These are phyloP conservation scores for Telmatochromis brichardi DNA, from an alignment of 2,113 vertebrate genomes.

Conservation along the genomic window DNA sequence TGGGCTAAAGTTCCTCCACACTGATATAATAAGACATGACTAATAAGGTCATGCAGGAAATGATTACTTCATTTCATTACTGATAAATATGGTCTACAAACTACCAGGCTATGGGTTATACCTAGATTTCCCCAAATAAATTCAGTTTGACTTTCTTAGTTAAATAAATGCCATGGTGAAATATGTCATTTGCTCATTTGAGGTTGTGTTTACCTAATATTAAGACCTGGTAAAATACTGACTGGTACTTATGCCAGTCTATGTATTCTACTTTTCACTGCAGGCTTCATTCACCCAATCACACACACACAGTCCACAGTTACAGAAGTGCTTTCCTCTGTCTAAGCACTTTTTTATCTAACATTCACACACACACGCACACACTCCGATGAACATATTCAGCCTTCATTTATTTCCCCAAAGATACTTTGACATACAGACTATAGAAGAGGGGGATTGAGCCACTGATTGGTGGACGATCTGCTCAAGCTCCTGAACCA, in stretches of 20 bases:
- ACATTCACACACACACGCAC: background rate
- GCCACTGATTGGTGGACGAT: background rate
- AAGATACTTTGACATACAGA: background rate
- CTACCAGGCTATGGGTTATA: background rate
- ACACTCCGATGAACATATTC: background rate
- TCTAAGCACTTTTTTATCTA: background rate
- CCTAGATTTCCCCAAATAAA: background rate
- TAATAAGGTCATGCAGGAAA: background rate
- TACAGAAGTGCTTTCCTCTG: background rate
- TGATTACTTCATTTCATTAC: fast-evolving
- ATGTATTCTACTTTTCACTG: background rate
- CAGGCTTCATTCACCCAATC: background rate
- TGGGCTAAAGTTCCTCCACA: background rate
- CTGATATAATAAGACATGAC: background rate
- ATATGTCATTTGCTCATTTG: background rate
- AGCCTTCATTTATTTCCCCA: background rate
- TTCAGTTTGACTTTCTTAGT: background rate
- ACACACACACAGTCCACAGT: background rate
- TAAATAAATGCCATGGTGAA: background rate
- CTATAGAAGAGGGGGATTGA: background rate
- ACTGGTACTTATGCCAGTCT: background rate
- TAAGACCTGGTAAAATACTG: background rate
- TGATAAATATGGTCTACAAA: background rate
- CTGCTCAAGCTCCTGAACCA: background rate
- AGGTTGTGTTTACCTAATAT: background rate